Percentiles rank a stretch among this genome's conserved stretches.
Conservation (phyloP, 2,797 vertebrate species). For the Acanthopagrus latus region DNA sequence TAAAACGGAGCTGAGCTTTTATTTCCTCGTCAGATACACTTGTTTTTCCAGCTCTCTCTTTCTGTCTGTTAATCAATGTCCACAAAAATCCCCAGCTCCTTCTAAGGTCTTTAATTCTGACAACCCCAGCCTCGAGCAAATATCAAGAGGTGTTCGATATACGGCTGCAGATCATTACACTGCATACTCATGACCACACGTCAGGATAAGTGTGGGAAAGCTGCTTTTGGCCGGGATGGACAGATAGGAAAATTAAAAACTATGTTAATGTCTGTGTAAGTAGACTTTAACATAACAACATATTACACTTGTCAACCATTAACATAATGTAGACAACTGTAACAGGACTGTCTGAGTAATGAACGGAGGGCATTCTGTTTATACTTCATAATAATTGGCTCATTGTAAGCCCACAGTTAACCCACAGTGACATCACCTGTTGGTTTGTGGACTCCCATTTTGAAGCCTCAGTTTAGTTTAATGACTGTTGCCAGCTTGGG, state of each 20-base stretch:
- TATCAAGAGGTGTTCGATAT: background rate
- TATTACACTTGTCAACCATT: background rate
- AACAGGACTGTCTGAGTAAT: background rate
- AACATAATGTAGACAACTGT: background rate
- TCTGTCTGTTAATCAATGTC: background rate
- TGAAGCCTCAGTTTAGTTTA: too few species aligned
- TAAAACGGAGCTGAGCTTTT: background rate
- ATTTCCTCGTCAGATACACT: background rate
- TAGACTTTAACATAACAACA: background rate
- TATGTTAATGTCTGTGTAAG: background rate
- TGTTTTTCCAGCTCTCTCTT: background rate
- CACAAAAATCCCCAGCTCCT: background rate
- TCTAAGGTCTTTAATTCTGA: background rate
- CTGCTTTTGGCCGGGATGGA: background rate
- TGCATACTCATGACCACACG: background rate
- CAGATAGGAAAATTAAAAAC: background rate
- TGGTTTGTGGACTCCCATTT: too few species aligned
- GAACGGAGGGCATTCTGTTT: background rate
- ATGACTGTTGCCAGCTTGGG: too few species aligned
- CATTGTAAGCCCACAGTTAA: background rate
- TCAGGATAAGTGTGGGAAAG: background rate
- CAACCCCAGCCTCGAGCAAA: background rate
- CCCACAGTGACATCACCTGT: too few species aligned
- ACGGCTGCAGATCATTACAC: background rate
- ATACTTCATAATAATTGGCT: background rate